These are phyloP conservation scores for Nephrotoma guestfalica DNA, from an alignment of 2,888 invertebrate species.

Conservation along the genomic window DNA sequence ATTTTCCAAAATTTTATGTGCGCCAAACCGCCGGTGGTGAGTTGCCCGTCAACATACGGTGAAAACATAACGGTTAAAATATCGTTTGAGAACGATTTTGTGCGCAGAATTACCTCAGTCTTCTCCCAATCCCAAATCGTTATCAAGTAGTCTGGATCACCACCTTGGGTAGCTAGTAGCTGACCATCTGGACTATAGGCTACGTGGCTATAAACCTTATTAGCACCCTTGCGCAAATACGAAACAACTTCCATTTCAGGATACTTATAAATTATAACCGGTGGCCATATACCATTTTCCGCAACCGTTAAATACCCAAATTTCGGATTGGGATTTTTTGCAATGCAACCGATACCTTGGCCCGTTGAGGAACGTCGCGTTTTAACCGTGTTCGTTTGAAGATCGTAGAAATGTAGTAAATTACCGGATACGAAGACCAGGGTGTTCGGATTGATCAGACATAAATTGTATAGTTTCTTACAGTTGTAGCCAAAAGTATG, in stretches of 20 bases:
- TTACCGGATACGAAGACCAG: constrained; percentile 72
- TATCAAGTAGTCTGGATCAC: constrained; percentile 72
- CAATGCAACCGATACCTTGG: constrained; percentile 66
- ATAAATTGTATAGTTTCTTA: constrained; percentile 62
- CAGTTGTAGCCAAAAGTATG: constrained; percentile 81
- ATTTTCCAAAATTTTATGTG: constrained; percentile 92
- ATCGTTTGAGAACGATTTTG: constrained; percentile 71
- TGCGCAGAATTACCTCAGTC: constrained; percentile 58
- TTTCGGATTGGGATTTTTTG: constrained; percentile 46
- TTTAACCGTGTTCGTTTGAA: constrained; percentile 45
- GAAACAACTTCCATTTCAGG: constrained; percentile 61
- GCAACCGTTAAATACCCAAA: constrained; percentile 64
- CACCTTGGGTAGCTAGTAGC: constrained; percentile 53
- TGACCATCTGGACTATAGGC: constrained; percentile 64
- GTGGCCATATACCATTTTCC: constrained; percentile 58
- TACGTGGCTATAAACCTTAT: constrained; percentile 53
- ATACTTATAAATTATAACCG: constrained; percentile 72
- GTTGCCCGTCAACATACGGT: constrained; percentile 58
- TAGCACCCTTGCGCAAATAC: constrained; percentile 63
- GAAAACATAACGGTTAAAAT: constrained; percentile 71
- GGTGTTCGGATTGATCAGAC: constrained; percentile 56
- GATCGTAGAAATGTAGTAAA: constrained; percentile 59
- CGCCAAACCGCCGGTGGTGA: constrained; percentile 50
- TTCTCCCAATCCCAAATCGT: constrained; percentile 82
- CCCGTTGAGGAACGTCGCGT: constrained; percentile 63